Evolutionary conservation across 2,797 vertebrate species (phyloP).

Genomic region (Glyptemys insculpta): DNA sequence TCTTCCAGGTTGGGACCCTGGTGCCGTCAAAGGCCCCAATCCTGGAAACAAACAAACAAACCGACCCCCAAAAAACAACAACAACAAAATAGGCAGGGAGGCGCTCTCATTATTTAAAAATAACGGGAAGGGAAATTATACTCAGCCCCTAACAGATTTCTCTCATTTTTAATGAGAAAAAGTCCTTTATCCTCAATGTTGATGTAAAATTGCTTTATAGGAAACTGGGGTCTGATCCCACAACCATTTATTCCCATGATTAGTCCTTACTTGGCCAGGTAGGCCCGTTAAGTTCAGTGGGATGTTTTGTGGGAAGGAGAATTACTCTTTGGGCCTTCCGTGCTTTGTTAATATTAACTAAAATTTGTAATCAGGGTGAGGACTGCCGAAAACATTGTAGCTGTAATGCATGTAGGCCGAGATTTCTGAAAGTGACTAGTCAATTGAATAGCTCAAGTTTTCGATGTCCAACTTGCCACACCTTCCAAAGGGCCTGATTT

Average conservation of each 20-base stretch:
- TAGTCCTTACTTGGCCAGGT: not conserved
- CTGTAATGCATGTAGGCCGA: not conserved
- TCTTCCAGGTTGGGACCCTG: not conserved
- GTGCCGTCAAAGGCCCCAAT: not conserved
- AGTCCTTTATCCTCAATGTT: not conserved
- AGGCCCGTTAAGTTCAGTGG: not conserved
- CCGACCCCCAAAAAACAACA: too few species aligned
- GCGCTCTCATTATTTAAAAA: not conserved
- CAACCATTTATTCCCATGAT: not conserved
- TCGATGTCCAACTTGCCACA: accelerated
- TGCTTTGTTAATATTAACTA: not conserved
- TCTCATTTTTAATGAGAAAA: not conserved
- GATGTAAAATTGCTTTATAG: not conserved
- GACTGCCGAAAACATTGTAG: too few species aligned
- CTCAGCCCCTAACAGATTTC: not conserved
- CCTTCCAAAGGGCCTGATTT: not conserved
- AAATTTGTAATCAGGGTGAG: not conserved
- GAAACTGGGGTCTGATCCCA: not conserved
- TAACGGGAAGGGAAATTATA: not conserved
- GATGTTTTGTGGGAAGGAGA: not conserved
- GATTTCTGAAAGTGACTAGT: not conserved
- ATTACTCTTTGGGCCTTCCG: not conserved
- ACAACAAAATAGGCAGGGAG: too few species aligned
- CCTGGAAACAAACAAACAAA: not conserved
- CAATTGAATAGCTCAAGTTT: not conserved